Evolutionary conservation across 2,888 invertebrate species (phyloP), one percentile per base, ranked within the genome.

Genomic region (Dendrolimus pini): DNA sequence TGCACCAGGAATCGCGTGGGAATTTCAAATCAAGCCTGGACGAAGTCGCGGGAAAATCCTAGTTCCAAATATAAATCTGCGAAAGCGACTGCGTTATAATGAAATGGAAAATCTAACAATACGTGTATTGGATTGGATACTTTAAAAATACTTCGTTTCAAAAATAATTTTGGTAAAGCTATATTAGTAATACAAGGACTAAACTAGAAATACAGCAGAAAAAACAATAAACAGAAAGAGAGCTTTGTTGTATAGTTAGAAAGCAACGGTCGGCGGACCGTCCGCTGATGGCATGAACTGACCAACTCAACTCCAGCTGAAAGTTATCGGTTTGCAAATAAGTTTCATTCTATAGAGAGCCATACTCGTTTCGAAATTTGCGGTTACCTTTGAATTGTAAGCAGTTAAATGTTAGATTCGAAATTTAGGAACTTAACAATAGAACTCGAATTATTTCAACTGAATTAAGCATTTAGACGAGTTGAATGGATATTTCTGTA

Each of bases 311-410:
- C 74, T 77, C 73, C 67, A 66, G 70, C 77, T 76, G 80, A 87
- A 88, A 89, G 84, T 89, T 88, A 87, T 86, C 78, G 80, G 87
- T 86, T 86, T 84, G 83, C 86, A 82, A 87, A 87, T 88, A 88
- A 88, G 83, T 88, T 87, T 78, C 76, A 75, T 84, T 83, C 84
- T 83, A 84, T 83, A 80, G 80, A 77, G 74, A 75, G 71, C 75
- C 83, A 84, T 81, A 85, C 83, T 87, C 85, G 80, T 87, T 84
- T 80, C 82, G 70, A 87, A 87, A 84, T 87, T 87, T 87, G 89
- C 79, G 88, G 88, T 85, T 87, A 87, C 89, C 88, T 88, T 87
- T 89, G 88, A 86, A 88, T 85, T 85, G 87, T 88, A 88, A 88
- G 88, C 86, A 86, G 87, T 87, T 86, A 85, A 86, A 89, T 85